Base-by-base conservation (phyloP, 2,113 vertebrate genomes). In the Zapornia atra region DNA sequence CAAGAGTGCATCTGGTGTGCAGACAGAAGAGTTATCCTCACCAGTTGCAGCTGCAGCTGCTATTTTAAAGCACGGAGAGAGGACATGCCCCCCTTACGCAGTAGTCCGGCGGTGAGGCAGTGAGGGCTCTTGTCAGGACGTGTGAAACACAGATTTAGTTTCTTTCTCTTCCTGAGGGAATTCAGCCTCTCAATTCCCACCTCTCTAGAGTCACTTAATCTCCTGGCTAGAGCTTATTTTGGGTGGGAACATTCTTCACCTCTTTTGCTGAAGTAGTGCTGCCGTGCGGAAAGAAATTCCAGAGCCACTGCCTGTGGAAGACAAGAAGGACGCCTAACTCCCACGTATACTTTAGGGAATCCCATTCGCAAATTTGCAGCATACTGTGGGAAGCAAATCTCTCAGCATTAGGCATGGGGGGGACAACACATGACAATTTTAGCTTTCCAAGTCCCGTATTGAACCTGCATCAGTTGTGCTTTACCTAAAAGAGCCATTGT, bases 241-340 rank as follows among this genome's bases (percentile, higher is more conserved):
- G 81, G 86, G 81, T 91, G 84, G 91, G 77, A 96, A 94, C 73
- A 89, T 92, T 94, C 80, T 79, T 95, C 81, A 92, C 95, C 89
- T 96, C 91, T 94, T 95, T 91, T 71, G 42, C 69, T 91, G 69
- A 92, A 84, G 69, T 29, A 71, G 20, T 51, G 33, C 29, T 71
- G 69, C 73, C 3, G 0, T 53, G 44, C 28, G 92, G 81, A 91
- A 88, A 81, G 21, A 60, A 68, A 64, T 68, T 86, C 69, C 89
- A 68, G 72, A 94, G 48, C 72, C 68, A 15, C 20, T 51, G 91
- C 38, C 51, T 92, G 11, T 68, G 81, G 81, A 94, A 95, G 86
- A 91, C 59, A 87, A 66, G 77, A 78, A 94, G 73, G 84, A 92
- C 82, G 60, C 68, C 8, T 73, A 38, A 86, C 91, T 95, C 91